Evolutionary conservation across 2,797 vertebrate species (phyloP), one percentile per base, ranked within the genome.

Genomic region (Acropternis orthonyx): DNA sequence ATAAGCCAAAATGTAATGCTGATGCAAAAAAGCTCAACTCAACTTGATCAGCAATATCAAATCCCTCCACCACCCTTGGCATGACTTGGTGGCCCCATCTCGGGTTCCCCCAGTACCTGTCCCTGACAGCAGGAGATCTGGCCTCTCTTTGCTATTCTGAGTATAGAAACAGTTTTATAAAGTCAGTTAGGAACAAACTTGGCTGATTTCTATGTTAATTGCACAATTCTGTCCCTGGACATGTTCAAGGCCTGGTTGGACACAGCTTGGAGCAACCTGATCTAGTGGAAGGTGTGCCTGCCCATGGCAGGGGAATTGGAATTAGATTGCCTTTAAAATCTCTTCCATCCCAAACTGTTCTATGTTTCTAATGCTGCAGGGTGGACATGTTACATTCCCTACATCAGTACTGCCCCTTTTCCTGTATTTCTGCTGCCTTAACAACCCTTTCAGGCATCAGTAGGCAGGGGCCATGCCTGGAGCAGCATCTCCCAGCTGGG

Each of bases 321-420:
- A 56, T 8, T 12, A 37, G 20, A 24, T 43, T 28, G 7, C 14
- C 32, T 48, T 41, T 32, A 56, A 89, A 63, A 69, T 43, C 32
- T 32, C 13, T 76, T 63, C 36, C 9, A 44, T 30, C 32, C 56
- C 10, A 2, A 56, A 7, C 30, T 26, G 37, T 37, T 82, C 32
- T 26, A 5, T 8, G 16, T 56, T 18, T n/a, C 23, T 58, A 28
- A 2, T 2, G 30, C 14, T 5, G 44, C 11, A 14, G 49, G 72
- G n/a, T 3, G 24, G 7, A 6, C 4, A 1, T 1, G 5, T 7
- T 51, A 12, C 27, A 17, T 34, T 43, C 14, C n/a, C 9, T 18
- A 30, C 63, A 14, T 16, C 46, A 32, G 0, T 2, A 7, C 4
- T 23, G 7, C 12, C 15, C 8, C 51, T 91, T 79, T 8, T 0